Conservation (phyloP, 2,113 vertebrate species). For the Epinephelus lanceolatus region DNA sequence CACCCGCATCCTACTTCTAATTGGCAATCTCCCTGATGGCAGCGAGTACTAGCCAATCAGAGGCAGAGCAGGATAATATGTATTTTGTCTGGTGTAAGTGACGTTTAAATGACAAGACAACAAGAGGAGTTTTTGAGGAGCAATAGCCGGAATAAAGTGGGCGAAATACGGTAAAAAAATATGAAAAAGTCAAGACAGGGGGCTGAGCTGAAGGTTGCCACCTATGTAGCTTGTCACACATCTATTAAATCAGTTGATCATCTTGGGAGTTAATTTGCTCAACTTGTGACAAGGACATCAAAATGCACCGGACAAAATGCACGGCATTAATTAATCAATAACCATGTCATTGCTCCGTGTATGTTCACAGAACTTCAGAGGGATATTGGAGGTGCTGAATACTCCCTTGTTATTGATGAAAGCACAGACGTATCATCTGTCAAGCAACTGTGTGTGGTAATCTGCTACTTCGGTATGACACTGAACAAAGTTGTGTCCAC, state of each 20-base stretch:
- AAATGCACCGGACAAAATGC: neutral
- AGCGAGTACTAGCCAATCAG: too few species aligned
- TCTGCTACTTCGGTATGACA: neutral
- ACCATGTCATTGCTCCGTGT: neutral
- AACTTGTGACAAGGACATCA: neutral
- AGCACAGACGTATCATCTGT: neutral
- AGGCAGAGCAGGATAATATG: too few species aligned
- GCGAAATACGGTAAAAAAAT: too few species aligned
- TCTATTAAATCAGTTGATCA: neutral
- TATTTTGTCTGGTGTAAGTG: too few species aligned
- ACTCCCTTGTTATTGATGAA: neutral
- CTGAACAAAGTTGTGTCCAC: constrained; percentile 17
- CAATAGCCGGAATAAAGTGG: too few species aligned
- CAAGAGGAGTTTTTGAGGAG: too few species aligned
- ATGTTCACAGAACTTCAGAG: neutral
- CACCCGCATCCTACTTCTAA: too few species aligned
- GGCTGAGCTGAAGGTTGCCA: neutral
- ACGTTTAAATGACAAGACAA: too few species aligned
- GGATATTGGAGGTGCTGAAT: neutral
- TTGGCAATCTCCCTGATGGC: too few species aligned
- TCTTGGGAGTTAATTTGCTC: neutral
- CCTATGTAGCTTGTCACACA: neutral
- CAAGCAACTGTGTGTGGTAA: constrained; percentile 8
- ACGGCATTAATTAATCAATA: neutral
- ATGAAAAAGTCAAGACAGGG: too few species aligned